Conservation (phyloP, 2,888 invertebrate species). For the Melangyna quadrimaculata region DNA sequence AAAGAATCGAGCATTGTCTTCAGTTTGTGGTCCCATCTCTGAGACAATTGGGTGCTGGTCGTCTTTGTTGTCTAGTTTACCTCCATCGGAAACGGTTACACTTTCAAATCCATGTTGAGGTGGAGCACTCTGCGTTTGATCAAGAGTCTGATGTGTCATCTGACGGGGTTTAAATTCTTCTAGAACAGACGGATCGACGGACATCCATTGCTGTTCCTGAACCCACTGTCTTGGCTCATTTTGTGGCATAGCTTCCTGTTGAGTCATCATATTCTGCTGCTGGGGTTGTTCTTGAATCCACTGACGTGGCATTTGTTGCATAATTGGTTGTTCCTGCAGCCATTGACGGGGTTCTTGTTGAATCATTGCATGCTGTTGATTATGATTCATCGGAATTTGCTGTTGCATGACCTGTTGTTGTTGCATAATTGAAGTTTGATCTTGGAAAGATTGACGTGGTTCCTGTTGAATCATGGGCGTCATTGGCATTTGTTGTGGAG, state of each 20-base stretch:
- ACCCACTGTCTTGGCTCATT: conserved; percentile 27
- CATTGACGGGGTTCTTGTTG: conserved; percentile 41
- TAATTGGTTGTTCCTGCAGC: conserved; percentile 17
- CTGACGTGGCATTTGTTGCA: conserved; percentile 35
- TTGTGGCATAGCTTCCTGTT: conserved; percentile 1
- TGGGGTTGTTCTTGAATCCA: conserved; percentile 39
- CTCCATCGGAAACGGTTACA: conserved; percentile 22
- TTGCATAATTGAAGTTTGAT: not conserved
- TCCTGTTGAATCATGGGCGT: not conserved
- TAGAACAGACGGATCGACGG: not conserved
- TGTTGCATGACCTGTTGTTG: conserved; percentile 1
- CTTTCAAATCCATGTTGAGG: not conserved
- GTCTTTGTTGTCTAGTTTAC: conserved; percentile 19
- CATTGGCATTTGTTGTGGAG: not conserved
- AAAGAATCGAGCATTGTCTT: conserved; percentile 47
- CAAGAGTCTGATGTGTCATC: conserved; percentile 1
- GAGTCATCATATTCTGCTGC: conserved; percentile 15
- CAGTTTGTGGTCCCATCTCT: conserved; percentile 59
- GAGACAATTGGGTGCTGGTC: conserved; percentile 51
- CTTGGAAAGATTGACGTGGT: conserved; percentile 25
- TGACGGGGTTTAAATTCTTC: conserved; percentile 20
- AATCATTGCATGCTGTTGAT: not conserved
- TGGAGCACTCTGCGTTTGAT: not conserved
- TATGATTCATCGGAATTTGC: not conserved
- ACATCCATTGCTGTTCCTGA: conserved; percentile 29